Evolutionary conservation across 2,113 vertebrate genomes (phyloP).

Genomic region (Psittacula cyanocephala): DNA sequence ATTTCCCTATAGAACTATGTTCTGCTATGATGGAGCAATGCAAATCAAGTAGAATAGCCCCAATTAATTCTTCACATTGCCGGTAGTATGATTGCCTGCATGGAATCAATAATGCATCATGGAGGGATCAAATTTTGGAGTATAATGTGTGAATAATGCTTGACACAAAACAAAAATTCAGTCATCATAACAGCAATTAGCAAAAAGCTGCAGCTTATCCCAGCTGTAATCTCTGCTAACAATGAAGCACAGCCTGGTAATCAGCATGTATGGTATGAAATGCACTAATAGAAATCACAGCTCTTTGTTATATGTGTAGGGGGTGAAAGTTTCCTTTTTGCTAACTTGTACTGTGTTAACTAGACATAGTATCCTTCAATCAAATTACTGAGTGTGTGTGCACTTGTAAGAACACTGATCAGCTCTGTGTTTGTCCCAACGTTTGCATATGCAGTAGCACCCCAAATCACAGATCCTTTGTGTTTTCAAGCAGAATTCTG

Average conservation of each 20-base stretch:
- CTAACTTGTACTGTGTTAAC: constrained; percentile 54
- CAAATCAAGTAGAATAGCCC: constrained; percentile 58
- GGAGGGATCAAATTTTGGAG: constrained; percentile 65
- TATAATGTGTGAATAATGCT: constrained; percentile 60
- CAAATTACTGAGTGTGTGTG: background rate
- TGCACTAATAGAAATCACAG: constrained; percentile 56
- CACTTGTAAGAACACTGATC: constrained; percentile 13
- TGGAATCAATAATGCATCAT: constrained; percentile 59
- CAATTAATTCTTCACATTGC: constrained; percentile 64
- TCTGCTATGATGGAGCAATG: constrained; percentile 44
- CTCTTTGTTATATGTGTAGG: constrained; percentile 41
- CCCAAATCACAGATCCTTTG: background rate
- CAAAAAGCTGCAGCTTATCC: constrained; percentile 62
- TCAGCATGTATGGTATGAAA: constrained; percentile 64
- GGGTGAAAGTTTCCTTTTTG: constrained; percentile 63
- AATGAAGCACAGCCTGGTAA: constrained; percentile 60
- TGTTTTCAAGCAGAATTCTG: constrained; percentile 33
- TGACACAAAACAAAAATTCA: constrained; percentile 68
- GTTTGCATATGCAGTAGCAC: background rate
- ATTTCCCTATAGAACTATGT: constrained; percentile 6
- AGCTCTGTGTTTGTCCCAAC: background rate
- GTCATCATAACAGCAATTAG: constrained; percentile 67
- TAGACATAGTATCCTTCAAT: constrained; percentile 8
- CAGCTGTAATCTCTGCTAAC: constrained; percentile 61
- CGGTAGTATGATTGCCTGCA: constrained; percentile 37